Base-by-base conservation (phyloP, 2,797 vertebrate genomes). In the Gymnodraco acuticeps region DNA sequence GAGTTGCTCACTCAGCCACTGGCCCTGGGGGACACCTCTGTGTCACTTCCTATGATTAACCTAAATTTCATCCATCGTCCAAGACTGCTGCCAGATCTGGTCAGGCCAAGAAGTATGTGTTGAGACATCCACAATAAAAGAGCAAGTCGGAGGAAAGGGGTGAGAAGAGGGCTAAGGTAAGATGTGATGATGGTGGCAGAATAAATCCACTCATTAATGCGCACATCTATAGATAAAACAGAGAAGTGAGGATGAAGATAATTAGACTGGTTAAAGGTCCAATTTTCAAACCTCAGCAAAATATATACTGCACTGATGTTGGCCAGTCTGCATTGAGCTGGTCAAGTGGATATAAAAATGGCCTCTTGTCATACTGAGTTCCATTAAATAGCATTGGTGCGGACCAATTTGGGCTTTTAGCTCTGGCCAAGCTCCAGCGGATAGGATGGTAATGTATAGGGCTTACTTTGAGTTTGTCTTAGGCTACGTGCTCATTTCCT, bases 11-110 rank as follows among this genome's bases (percentile, higher is more conserved):
- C 92, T 94, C 93, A 93, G 93, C 91, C 92, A 84, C 90, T 88
- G 88, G 89, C 92, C 89, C 83, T 64, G 42, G 87, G 93, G 92
- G 92, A 94, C 92, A 92, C 90, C 90, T 93, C 83, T 81, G 71
- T 95, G 94, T 95, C 94, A 94, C 94, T 94, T 94, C 90, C 65
- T 84, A 95, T 95, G 91, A 95, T 93, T 93, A 95, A 94, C 93
- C 92, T 93, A 90, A 92, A 94, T 94, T 91, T 95, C 92, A 93
- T 89, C 88, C 83, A 85, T 89, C 73, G 77, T 86, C 78, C 83
- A 88, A 82, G 90, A 93, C 82, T 47, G 83, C 87, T 92, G 91
- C 94, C 93, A 95, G 87, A 90, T 94, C 92, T 84, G 74, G 80
- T 89, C 73, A 93, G 86, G 70, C 88, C 89, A 82, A 83, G 77